Evolutionary conservation across 2,888 invertebrate genomes (phyloP), one percentile per base, ranked within the genome.

Genomic region (Pollenia angustigena): DNA sequence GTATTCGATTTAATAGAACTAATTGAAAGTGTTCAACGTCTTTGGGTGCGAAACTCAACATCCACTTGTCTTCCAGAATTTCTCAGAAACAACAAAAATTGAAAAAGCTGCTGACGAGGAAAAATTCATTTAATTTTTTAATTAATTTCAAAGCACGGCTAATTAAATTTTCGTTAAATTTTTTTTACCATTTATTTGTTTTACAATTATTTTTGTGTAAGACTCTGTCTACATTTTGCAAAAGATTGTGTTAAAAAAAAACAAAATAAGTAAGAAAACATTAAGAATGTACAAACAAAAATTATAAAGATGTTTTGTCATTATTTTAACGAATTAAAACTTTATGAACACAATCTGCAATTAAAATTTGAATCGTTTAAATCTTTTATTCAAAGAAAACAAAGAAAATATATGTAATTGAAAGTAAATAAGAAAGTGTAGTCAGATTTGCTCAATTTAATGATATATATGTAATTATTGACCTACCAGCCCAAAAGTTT

Each of bases 91-190:
- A 46, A 50, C 58, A 48, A 54, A 40, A 16, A 14, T 46, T 40
- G 72, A 12, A 58, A 23, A 66, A 68, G 50, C 50, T 8, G 48
- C 48, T 68, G 66, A 68, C 48, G 14, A 46, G 50, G 50, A 23
- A 68, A 68, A 68, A 68, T 32, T 68, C 23, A 48, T 68, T 68
- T 68, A 68, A 68, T 68, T 68, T 68, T 66, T 48, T 68, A 68
- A 68, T 68, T 50, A 68, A 68, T 68, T 68, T 68, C 48, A 50
- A 68, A 68, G 48, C 48, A 68, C 48, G 48, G 66, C 48, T 68
- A 50, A 68, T 68, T 68, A 32, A 50, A 68, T 68, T 68, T 68
- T 46, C n/a, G 9, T 50, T 46, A 14, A 42, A 62, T 14, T 64
- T 68, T 50, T 68, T 23, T 1, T 32, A 14, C 32, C 48, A 23